Percentiles rank a stretch among this genome's conserved stretches.
These are phyloP conservation scores for Eurystomus glaucurus DNA, from an alignment of 2,797 vertebrate species.

Conservation along the genomic window DNA sequence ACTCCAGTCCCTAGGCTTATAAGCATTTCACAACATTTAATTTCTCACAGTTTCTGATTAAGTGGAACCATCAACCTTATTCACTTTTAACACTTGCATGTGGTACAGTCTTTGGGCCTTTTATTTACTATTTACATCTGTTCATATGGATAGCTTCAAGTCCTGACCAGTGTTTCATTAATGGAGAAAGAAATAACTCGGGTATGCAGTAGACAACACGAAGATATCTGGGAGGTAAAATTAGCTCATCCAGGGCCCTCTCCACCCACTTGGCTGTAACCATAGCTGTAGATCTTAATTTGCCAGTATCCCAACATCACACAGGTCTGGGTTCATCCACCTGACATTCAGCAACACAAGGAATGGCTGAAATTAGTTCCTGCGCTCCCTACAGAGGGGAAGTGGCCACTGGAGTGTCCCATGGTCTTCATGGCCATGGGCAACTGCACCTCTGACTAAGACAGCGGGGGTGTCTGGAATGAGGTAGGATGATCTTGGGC, in stretches of 20 bases:
- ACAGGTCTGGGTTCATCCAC: background rate
- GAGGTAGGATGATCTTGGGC: background rate
- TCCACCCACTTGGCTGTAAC: background rate
- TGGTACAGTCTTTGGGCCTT: background rate
- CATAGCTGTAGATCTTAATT: background rate
- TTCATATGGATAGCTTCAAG: slow-evolving; percentile 20
- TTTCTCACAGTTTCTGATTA: slow-evolving; percentile 71
- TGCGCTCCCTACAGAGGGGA: background rate
- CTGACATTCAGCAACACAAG: background rate
- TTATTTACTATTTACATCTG: background rate
- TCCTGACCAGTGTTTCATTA: background rate
- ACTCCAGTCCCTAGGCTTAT: slow-evolving; percentile 82
- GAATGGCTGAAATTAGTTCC: background rate
- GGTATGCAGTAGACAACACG: background rate
- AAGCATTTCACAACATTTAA: slow-evolving; percentile 80
- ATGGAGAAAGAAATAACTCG: background rate
- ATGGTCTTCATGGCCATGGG: accelerated
- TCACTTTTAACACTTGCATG: slow-evolving; percentile 68
- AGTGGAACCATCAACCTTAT: slow-evolving; percentile 62
- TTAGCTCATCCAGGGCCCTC: background rate
- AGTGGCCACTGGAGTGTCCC: accelerated
- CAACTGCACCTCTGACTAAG: accelerated
- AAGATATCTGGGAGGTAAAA: background rate
- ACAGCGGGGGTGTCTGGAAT: background rate
- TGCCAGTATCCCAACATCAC: background rate